Base-by-base conservation (phyloP, 2,888 invertebrate genomes). In the Caenorhabditis sp. region DNA sequence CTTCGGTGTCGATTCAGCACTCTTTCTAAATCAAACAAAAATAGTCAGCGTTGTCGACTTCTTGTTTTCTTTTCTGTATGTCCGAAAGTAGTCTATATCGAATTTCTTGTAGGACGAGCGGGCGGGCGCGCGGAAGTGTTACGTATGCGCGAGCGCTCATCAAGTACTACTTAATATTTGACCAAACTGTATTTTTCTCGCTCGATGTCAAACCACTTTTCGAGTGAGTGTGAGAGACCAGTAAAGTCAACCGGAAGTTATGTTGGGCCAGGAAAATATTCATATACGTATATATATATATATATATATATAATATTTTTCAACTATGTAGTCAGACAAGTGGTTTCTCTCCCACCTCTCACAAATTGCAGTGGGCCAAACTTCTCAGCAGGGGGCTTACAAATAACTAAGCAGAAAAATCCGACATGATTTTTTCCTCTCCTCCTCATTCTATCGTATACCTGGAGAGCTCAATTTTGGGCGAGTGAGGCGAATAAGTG, bases 391-490 rank as follows among this genome's bases (percentile, higher is more conserved):
- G 71, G 71, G 71, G 66, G 66, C 31, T 36, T 67, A 43, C 60
- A 67, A 71, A 71, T 67, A 71, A 66, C 71, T 67, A 60, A 50
- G 66, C 63, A 63, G 63, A 31, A 31, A 62, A 60, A 64, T 67
- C 49, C 19, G 21, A 36, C 54, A 51, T 21, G n/a, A n/a, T 19
- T 21, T 19, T 5, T 17, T 17, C 4, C 23, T 14, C 8, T 62
- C 24, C 27, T 21, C 19, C 43, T 27, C 17, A 59, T 63, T 62
- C 68, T 73, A 73, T 73, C 73, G 73, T 73, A 73, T 58, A 73
- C 73, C 69, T 73, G 73, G 36, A 8, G 36, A 69, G 69, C 73
- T 69, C 69, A 73, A 69, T 73, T 73, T 36, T 19, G n/a, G n/a
- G n/a, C n/a, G 23, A 37, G 21, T n/a, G 37, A 10, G 53, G 53